Evolutionary conservation across 2,113 vertebrate species (phyloP).

Genomic region (Mus pahari): DNA sequence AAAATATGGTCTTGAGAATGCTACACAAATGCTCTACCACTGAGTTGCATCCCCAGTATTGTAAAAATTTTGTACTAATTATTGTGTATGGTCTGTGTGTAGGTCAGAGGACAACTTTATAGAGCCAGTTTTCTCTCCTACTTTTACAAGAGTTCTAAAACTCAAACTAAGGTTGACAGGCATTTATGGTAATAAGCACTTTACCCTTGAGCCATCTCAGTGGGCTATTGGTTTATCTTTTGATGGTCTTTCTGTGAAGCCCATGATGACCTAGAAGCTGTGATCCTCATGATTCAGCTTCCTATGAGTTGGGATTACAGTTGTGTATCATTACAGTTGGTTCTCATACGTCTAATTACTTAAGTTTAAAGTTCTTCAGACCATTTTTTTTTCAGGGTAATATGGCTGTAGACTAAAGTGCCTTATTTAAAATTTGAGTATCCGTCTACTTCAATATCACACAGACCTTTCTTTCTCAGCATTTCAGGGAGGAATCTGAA

Average conservation of each 20-base stretch:
- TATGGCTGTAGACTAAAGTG: background rate
- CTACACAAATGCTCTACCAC: background rate
- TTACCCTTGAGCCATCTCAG: background rate
- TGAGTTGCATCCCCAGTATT: background rate
- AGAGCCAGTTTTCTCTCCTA: background rate
- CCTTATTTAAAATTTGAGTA: constrained; percentile 59
- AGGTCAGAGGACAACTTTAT: background rate
- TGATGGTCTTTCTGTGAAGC: background rate
- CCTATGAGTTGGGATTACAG: background rate
- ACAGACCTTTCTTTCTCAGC: background rate
- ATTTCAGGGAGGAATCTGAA: background rate
- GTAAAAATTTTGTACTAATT: background rate
- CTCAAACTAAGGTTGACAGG: background rate
- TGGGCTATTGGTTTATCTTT: background rate
- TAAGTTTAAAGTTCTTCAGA: constrained; percentile 51
- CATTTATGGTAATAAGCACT: background rate
- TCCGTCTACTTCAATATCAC: constrained; percentile 32
- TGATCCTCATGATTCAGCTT: background rate
- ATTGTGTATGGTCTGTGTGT: background rate
- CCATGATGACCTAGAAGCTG: background rate
- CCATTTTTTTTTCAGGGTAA: background rate
- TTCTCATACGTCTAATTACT: background rate
- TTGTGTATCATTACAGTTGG: background rate
- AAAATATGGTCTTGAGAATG: background rate
- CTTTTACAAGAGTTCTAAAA: background rate